Conservation (phyloP, 2,113 vertebrate genomes). For the Gallinago media region DNA sequence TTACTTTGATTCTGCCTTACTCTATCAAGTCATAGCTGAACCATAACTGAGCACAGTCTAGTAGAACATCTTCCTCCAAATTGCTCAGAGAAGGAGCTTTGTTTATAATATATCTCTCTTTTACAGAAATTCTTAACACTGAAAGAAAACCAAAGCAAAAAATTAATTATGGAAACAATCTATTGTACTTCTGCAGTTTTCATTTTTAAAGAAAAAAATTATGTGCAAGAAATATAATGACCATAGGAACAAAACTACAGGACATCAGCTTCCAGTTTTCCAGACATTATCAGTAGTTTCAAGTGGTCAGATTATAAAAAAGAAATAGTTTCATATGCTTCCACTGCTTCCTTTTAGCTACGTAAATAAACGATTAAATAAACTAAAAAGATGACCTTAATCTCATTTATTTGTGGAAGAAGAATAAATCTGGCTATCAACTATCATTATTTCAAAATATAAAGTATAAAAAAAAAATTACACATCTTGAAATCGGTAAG, state of each 20-base stretch:
- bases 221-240: neutral
- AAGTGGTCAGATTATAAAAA: neutral
- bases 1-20: neutral
- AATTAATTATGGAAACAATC: neutral
- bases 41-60: neutral
- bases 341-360: neutral
- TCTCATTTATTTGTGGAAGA: neutral
- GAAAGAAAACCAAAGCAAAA: neutral
- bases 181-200: neutral
- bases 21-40: neutral
- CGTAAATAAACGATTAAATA: neutral
- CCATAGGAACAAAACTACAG: neutral
- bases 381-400: neutral
- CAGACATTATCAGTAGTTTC: neutral
- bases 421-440: neutral
- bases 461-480: neutral
- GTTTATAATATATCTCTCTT: neutral
- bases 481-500: neutral
- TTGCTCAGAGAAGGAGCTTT: neutral
- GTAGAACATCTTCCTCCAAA: neutral
- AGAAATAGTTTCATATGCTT: neutral
- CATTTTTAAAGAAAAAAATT: neutral
- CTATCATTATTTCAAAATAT: neutral
- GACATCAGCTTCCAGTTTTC: neutral
- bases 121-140: neutral